These are phyloP conservation scores for Tetraneura akinire DNA, from an alignment of 1,140 invertebrate species.

Conservation along the genomic window DNA sequence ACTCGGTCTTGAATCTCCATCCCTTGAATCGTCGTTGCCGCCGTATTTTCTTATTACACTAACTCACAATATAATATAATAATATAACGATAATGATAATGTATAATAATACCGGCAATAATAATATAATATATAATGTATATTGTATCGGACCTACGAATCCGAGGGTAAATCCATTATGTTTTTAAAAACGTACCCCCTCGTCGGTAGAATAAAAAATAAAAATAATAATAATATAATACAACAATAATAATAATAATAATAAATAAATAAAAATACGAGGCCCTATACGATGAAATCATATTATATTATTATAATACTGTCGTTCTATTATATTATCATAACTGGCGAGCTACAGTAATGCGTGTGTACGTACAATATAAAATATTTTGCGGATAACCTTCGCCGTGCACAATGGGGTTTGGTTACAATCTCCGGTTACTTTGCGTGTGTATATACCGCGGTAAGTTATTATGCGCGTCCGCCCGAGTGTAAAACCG, in stretches of 20 bases:
- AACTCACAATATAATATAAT: constrained; percentile 1
- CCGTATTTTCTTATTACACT: constrained; percentile 3
- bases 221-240: background rate
- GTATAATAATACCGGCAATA: constrained; percentile 13
- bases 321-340: constrained; percentile 4
- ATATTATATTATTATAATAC: constrained; percentile 10
- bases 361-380: constrained; percentile 15
- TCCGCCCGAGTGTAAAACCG: constrained; percentile 44
- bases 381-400: constrained; percentile 49
- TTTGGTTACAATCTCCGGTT: constrained; percentile 47
- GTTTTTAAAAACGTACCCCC: constrained; percentile 11
- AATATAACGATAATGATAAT: background rate
- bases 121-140: too few species aligned
- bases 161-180: constrained; percentile 38
- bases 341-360: background rate
- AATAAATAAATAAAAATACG: constrained; percentile 33
- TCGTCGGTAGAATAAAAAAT: background rate
- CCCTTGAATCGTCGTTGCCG: background rate
- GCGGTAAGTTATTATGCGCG: constrained; percentile 35
- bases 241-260: too few species aligned
- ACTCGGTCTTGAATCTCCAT: background rate
- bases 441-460: constrained; percentile 19
- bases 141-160: constrained; percentile 18
- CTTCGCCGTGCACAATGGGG: constrained; percentile 25
- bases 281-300: constrained; percentile 16